Conservation (phyloP, 2,113 vertebrate species). For the Tragelaphus imberbis region DNA sequence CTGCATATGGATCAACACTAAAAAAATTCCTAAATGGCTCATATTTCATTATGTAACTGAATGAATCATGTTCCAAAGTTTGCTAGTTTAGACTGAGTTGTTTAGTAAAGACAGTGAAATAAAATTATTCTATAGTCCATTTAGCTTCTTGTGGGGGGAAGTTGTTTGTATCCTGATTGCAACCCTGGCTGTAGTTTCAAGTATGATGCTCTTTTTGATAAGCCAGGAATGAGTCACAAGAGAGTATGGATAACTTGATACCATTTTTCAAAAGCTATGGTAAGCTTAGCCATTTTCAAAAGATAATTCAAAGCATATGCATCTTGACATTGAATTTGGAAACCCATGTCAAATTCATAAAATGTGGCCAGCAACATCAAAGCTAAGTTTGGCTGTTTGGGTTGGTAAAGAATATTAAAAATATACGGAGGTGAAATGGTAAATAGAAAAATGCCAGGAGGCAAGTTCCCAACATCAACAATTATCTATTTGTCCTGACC, state of each 20-base stretch:
- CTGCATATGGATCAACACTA: background rate
- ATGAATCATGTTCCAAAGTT: background rate
- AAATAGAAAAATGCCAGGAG: background rate
- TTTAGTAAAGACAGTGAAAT: background rate
- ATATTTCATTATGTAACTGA: background rate
- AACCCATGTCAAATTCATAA: background rate
- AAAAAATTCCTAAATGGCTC: background rate
- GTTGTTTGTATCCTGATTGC: background rate
- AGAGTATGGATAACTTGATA: background rate
- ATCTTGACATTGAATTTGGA: background rate
- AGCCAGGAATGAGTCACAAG: background rate
- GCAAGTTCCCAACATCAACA: background rate
- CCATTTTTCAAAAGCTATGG: background rate
- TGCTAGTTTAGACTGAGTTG: constrained; percentile 11
- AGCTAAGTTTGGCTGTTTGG: background rate
- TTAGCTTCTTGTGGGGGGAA: background rate
- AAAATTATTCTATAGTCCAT: background rate
- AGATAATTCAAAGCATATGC: background rate
- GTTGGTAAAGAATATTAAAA: constrained; percentile 3
- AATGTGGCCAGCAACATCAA: background rate
- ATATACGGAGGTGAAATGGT: background rate
- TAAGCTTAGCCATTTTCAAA: background rate
- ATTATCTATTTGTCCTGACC: background rate
- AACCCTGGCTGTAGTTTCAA: background rate
- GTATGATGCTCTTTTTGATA: background rate